Evolutionary conservation across 2,888 invertebrate species (phyloP), one percentile per base, ranked within the genome.

Genomic region (Tenthredo livida): DNA sequence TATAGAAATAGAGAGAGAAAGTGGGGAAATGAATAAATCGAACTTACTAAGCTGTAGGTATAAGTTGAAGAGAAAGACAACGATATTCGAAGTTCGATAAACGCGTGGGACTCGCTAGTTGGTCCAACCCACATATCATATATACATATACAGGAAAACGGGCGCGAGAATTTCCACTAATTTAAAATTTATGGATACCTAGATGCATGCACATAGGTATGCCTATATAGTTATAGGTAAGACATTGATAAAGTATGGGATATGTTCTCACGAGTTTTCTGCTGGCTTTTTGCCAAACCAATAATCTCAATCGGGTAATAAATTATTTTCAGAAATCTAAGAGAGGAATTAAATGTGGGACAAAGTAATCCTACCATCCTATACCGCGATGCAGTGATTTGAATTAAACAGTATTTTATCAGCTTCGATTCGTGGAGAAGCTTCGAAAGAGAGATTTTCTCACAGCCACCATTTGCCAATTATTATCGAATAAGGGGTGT

Each of bases 291-390:
- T 83, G 89, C 91, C 91, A 91, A 89, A 89, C 88, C 87, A 86
- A 87, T 89, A 88, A 91, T 92, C 91, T 90, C 54, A 7, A 92
- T 91, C 91, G 89, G 88, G 88, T 89, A 89, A 89, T 91, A 90
- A 90, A 90, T 89, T 89, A 90, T 88, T 88, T 88, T 87, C 47
- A 47, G 47, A 75, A 43, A 85, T 87, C 87, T 84, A 88, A 87
- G 84, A 86, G 78, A 54, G 61, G 47, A 65, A 67, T 61, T 85
- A 61, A 61, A 61, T 25, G 25, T 70, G 70, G 70, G 70, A 17
- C 70, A 70, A 70, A 70, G 33, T 70, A 70, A 70, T 37, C 70
- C 70, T 15, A 37, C 37, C 33, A 17, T 70, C 2, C 15, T 29
- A 29, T 10, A 29, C 17, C 6, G 15, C n/a, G 6, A n/a, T n/a